Conservation (phyloP, 1,140 invertebrate genomes). For the Hormaphis cornu region DNA sequence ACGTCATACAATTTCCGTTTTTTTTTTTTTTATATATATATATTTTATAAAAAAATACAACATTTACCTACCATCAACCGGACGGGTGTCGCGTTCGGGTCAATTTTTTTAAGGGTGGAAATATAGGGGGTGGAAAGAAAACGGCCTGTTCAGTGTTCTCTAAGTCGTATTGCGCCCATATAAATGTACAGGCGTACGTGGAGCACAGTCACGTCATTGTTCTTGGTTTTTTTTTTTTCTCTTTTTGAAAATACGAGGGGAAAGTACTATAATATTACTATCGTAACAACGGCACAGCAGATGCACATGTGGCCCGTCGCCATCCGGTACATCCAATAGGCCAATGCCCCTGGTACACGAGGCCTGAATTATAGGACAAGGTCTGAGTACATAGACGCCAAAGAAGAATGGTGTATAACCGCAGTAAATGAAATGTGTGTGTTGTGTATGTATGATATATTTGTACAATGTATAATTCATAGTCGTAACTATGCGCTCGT, state of each 20-base stretch:
- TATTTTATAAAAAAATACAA: too few species aligned
- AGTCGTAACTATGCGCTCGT: too few species aligned
- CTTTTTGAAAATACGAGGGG: background rate
- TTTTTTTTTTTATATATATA: too few species aligned
- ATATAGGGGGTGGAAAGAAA: too few species aligned
- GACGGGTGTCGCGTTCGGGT: too few species aligned
- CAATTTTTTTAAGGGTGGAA: too few species aligned
- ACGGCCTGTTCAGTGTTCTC: too few species aligned
- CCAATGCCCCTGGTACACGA: background rate
- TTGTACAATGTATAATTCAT: too few species aligned
- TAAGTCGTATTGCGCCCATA: too few species aligned
- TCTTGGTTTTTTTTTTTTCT: background rate
- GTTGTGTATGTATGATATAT: background rate
- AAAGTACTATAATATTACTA: too few species aligned
- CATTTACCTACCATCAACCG: too few species aligned
- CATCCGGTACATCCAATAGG: background rate
- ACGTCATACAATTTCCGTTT: too few species aligned
- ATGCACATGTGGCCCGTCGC: background rate
- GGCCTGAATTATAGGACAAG: conserved; percentile 20
- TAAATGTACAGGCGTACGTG: background rate
- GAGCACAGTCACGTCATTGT: background rate
- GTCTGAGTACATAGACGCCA: background rate
- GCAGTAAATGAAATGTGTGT: background rate
- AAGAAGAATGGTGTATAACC: background rate
- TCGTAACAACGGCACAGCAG: background rate